Percentiles rank a stretch among this genome's conserved stretches.
Conservation (phyloP, 1,140 invertebrate species). For the Rhyzopertha dominica region DNA sequence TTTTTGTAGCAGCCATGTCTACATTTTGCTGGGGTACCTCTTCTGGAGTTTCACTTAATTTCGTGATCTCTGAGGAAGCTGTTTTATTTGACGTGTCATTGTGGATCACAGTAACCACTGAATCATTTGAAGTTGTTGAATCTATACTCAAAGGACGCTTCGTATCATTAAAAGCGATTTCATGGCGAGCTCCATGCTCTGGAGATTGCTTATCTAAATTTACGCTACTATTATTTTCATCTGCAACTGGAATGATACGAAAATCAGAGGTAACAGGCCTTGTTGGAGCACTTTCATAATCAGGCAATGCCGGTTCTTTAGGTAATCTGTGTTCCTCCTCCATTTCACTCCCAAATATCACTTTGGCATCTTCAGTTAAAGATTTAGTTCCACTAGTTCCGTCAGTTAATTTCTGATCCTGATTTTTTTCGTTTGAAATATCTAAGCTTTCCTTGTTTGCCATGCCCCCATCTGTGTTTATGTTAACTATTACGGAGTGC, state of each 20-base stretch:
- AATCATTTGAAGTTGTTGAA: conserved; percentile 24
- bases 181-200: conserved; percentile 2
- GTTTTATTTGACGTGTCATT: neutral
- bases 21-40: no score
- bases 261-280: conserved; percentile 17
- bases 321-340: neutral
- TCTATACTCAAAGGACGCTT: conserved; percentile 21
- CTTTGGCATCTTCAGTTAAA: no score
- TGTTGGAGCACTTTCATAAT: conserved; percentile 16
- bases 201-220: neutral
- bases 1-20: no score
- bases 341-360: no score
- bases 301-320: neutral
- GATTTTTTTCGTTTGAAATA: neutral
- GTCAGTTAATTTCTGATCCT: neutral
- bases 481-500: no score
- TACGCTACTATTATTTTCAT: neutral
- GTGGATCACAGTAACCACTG: conserved; percentile 25
- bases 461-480: neutral
- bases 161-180: conserved; percentile 9
- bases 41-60: no score
- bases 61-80: no score
- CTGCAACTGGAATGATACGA: neutral
- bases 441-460: neutral
- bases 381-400: no score